A percentile compares a stretch with the other conserved stretches of the same genome.
Evolutionary conservation across 1,140 invertebrate species (phyloP).

Genomic region (Drosophila fuyamai): DNA sequence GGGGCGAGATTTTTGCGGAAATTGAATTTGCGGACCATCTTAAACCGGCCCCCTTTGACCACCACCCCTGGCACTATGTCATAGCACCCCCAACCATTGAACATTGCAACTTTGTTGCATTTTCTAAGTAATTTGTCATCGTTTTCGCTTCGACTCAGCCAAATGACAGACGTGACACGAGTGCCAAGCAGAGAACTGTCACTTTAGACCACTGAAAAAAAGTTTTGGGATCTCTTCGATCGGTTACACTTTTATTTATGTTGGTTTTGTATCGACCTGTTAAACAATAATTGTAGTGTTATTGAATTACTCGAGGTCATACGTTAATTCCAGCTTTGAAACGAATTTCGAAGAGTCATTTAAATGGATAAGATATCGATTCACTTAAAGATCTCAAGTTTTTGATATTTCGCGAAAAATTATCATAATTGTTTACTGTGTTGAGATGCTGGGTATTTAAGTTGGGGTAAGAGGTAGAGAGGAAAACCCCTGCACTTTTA

Average conservation of each 20-base stretch:
- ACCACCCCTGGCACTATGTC: conserved; percentile 4
- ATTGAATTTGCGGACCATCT: conserved; percentile 69
- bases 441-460: neutral
- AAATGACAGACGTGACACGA: conserved; percentile 50
- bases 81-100: conserved; percentile 1
- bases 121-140: conserved; percentile 81
- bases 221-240: neutral
- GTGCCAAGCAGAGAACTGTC: conserved; percentile 19
- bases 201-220: conserved; percentile 3
- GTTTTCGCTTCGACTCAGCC: conserved; percentile 45
- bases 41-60: neutral
- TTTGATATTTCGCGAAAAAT: too few relatives aligned
- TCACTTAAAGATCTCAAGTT: too few relatives aligned
- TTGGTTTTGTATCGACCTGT: too few relatives aligned
- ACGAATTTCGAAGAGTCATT: too few relatives aligned
- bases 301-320: too few relatives aligned
- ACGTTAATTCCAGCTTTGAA: neutral
- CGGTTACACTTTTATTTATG: too few relatives aligned
- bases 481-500: neutral
- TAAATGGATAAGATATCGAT: too few relatives aligned
- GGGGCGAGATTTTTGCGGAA: conserved; percentile 61
- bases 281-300: too few relatives aligned
- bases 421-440: neutral
- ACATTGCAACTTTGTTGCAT: conserved; percentile 72
- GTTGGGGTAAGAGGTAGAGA: neutral